Percentiles rank a stretch among this genome's conserved stretches.
Conservation (phyloP, 2,888 invertebrate genomes). For the Campaea margaritaria region DNA sequence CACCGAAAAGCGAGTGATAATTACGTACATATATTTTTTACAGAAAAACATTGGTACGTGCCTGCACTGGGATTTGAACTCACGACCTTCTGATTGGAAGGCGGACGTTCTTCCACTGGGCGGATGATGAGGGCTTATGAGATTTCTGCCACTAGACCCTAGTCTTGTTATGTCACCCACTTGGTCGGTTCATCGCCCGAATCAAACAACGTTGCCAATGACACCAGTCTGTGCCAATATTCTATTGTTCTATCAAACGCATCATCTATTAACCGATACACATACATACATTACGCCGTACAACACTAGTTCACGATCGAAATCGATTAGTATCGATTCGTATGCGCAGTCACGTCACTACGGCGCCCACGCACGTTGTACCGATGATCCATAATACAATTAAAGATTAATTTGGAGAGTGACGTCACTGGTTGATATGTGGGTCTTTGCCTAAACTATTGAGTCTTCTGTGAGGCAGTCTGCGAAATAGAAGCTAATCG, state of each 20-base stretch:
- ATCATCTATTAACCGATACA: slow-evolving; percentile 40
- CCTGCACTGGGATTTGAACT: too few species aligned
- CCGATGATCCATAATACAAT: slow-evolving; percentile 82
- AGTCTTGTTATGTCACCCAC: too few species aligned
- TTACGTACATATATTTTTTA: too few species aligned
- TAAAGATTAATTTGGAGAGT: slow-evolving; percentile 64
- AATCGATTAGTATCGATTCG: slow-evolving; percentile 76
- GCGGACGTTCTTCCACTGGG: too few species aligned
- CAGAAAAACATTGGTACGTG: too few species aligned
- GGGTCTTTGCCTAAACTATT: slow-evolving; percentile 45
- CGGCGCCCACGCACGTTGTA: slow-evolving; percentile 80
- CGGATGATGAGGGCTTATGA: too few species aligned
- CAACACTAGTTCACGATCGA: slow-evolving; percentile 72
- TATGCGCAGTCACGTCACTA: slow-evolving; percentile 78
- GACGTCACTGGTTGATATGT: slow-evolving; percentile 7
- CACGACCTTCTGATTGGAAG: too few species aligned
- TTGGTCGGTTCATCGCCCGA: too few species aligned
- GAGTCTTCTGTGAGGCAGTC: slow-evolving; percentile 27
- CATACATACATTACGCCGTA: slow-evolving; percentile 59
- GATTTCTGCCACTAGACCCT: too few species aligned
- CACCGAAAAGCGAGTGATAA: too few species aligned
- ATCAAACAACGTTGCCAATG: too few species aligned
- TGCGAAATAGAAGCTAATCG: too few species aligned
- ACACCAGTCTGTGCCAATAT: background rate
- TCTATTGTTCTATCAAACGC: slow-evolving; percentile 21